A percentile compares a stretch with the other conserved stretches of the same genome.
These are phyloP conservation scores for Colletes gigas DNA, from an alignment of 1,140 invertebrate species.

Conservation along the genomic window DNA sequence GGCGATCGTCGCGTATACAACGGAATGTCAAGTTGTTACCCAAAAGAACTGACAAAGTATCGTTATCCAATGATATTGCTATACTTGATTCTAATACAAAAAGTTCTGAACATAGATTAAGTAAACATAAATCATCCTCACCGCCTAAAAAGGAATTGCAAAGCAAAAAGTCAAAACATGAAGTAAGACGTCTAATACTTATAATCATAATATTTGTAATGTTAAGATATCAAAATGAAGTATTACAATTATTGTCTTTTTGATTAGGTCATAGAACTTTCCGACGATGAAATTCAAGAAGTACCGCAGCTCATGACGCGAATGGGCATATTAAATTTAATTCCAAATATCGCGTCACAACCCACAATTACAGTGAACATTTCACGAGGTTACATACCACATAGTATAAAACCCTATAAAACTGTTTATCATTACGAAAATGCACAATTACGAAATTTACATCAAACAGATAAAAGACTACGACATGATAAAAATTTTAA, in stretches of 20 bases:
- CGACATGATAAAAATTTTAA: constrained; percentile 6
- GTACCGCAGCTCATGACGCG: constrained; percentile 69
- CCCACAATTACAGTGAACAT: constrained; percentile 61
- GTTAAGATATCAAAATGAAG: constrained; percentile 13
- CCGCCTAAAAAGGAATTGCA: constrained; percentile 21
- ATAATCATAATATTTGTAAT: not conserved
- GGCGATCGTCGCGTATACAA: constrained; percentile 75
- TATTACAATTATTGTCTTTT: constrained; percentile 27
- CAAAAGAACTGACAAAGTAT: constrained; percentile 70
- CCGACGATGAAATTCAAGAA: constrained; percentile 78
- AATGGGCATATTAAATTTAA: constrained; percentile 74
- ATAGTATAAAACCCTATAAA: constrained; percentile 69
- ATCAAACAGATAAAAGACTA: constrained; percentile 26
- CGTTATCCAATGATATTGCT: constrained; percentile 33
- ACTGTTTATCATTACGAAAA: constrained; percentile 69
- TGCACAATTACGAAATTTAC: constrained; percentile 52
- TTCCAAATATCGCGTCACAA: constrained; percentile 74
- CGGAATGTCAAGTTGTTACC: constrained; percentile 77
- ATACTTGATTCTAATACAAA: constrained; percentile 46
- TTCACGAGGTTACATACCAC: constrained; percentile 71
- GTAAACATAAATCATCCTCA: constrained; percentile 51
- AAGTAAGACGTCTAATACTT: constrained; percentile 65
- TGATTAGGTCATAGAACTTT: constrained; percentile 75
- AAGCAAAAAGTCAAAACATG: constrained; percentile 69
- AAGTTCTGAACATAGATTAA: constrained; percentile 18